These are phyloP conservation scores for Scaptomyza cyrtandrae DNA, from an alignment of 2,888 invertebrate genomes.

Conservation along the genomic window DNA sequence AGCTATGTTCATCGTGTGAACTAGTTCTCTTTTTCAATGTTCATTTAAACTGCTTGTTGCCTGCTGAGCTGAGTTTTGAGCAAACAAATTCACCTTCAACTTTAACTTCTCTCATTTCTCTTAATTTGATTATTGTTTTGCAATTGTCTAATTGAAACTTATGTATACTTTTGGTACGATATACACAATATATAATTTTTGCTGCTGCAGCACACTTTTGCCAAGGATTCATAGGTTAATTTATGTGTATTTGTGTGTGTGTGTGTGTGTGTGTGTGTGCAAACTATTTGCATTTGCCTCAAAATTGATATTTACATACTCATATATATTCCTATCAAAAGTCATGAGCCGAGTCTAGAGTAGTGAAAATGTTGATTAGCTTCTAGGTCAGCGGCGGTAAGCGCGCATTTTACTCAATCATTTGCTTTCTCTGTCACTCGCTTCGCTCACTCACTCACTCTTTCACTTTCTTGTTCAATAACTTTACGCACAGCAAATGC, in stretches of 20 bases:
- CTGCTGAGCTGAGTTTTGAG: neutral
- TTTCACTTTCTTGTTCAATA: conserved; percentile 19
- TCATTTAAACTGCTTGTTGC: no score
- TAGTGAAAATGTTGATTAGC: conserved; percentile 2
- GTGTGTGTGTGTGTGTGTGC: neutral
- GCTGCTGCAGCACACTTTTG: conserved; percentile 53
- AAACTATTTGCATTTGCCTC: conserved; percentile 63
- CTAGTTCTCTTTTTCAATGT: neutral
- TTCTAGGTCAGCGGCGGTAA: conserved; percentile 51
- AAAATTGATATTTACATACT: conserved; percentile 54
- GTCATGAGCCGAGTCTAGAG: neutral
- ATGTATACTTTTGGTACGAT: conserved; percentile 66
- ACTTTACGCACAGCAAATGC: conserved; percentile 38
- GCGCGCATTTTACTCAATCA: conserved; percentile 3
- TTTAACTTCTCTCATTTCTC: no score
- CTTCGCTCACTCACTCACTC: neutral
- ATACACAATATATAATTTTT: conserved; percentile 64
- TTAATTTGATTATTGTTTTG: conserved; percentile 16
- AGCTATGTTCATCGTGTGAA: neutral
- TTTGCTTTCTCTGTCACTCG: neutral
- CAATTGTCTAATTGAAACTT: conserved; percentile 79
- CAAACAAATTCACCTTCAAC: neutral
- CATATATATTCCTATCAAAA: neutral
- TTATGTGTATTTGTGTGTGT: conserved; percentile 39
- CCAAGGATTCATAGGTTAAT: conserved; percentile 49